Conservation (phyloP, 2,888 invertebrate species). For the Caradrina clavipalpis region DNA sequence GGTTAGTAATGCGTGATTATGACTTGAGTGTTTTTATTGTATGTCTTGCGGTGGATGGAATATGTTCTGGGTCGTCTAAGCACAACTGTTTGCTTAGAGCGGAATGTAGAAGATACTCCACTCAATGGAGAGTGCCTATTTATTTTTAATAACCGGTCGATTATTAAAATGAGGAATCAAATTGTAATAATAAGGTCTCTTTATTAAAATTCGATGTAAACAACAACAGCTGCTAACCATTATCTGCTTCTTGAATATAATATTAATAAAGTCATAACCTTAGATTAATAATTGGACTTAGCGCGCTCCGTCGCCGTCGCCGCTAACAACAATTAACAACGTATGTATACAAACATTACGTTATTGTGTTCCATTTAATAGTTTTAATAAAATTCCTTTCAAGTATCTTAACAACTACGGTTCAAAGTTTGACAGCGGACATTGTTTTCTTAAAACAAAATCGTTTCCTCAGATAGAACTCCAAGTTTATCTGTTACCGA, state of each 20-base stretch:
- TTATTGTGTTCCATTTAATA: conserved; percentile 20
- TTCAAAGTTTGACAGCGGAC: conserved; percentile 56
- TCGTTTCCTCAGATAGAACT: conserved; percentile 61
- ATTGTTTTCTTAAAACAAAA: conserved; percentile 67
- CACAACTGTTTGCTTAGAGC: conserved; percentile 2
- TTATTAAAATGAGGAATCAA: too few relatives aligned
- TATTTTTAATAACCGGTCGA: neutral
- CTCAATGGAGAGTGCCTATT: neutral
- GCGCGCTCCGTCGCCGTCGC: neutral
- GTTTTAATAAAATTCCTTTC: conserved; percentile 21
- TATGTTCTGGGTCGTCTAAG: conserved; percentile 17
- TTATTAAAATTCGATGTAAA: neutral
- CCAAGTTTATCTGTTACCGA: conserved; percentile 67
- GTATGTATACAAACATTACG: conserved; percentile 12
- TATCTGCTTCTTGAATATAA: neutral
- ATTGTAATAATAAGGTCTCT: neutral
- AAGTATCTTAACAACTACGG: conserved; percentile 26
- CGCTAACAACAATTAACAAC: conserved; percentile 3
- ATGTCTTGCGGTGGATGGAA: conserved; percentile 25
- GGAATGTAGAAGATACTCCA: neutral
- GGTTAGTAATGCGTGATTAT: conserved; percentile 65
- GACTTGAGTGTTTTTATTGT: conserved; percentile 48
- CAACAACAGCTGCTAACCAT: neutral
- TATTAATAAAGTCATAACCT: neutral
- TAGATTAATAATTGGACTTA: neutral